These are phyloP conservation scores for Neoseiulus cucumeris DNA, from an alignment of 1,140 invertebrate genomes.

Conservation along the genomic window DNA sequence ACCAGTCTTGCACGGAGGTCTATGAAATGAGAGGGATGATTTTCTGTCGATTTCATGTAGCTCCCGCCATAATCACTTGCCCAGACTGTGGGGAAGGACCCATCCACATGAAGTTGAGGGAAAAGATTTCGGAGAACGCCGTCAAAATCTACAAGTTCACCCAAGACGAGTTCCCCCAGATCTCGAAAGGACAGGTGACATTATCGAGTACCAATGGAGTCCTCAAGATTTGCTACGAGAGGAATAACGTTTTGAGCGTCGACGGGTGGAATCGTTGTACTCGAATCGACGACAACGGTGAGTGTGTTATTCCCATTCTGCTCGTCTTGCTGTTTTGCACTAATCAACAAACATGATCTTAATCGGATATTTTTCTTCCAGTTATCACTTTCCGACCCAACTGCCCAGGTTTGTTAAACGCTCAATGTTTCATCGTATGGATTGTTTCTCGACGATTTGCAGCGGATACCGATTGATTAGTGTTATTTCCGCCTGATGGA, in stretches of 20 bases:
- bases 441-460: no score
- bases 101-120: neutral
- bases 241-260: neutral
- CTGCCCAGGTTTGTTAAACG: neutral
- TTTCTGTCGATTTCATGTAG: neutral
- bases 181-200: neutral
- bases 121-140: neutral
- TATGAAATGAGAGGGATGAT: neutral
- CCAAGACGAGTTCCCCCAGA: neutral
- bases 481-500: neutral
- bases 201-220: neutral
- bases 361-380: neutral
- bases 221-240: neutral
- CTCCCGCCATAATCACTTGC: neutral
- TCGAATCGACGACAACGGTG: neutral
- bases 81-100: neutral
- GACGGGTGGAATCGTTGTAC: neutral
- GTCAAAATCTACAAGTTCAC: neutral
- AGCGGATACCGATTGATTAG: neutral
- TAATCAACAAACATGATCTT: neutral
- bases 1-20: neutral
- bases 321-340: neutral
- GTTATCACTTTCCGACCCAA: neutral
- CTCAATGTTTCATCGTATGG: neutral
- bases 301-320: neutral